Conservation (phyloP, 2,888 invertebrate species). For the Elgonia sp. region DNA sequence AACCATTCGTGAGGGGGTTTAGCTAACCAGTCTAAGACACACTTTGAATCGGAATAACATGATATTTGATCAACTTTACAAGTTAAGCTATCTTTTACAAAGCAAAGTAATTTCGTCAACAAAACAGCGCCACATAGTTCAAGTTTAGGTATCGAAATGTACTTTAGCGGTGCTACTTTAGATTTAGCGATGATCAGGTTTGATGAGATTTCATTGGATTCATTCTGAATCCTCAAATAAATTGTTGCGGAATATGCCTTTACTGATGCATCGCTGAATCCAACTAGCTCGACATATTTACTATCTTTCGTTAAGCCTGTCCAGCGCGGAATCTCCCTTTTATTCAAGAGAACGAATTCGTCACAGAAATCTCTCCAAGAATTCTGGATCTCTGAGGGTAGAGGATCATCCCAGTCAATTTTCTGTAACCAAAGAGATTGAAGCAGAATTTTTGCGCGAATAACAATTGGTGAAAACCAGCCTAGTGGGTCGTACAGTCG, state of each 20-base stretch:
- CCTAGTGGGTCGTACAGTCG: constrained; percentile 25
- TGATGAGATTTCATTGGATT: background rate
- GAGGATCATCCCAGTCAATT: constrained; percentile 14
- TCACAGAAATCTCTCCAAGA: background rate
- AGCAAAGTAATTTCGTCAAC: background rate
- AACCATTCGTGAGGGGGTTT: background rate
- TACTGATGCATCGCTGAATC: background rate
- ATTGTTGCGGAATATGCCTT: background rate
- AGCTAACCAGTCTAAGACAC: background rate
- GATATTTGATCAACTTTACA: background rate
- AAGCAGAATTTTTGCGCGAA: constrained; percentile 55
- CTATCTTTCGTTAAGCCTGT: background rate
- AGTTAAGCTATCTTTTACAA: background rate
- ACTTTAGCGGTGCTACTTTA: background rate
- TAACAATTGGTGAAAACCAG: constrained; percentile 7
- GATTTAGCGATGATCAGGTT: background rate
- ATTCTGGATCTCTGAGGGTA: background rate
- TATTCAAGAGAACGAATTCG: background rate
- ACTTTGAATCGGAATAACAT: background rate
- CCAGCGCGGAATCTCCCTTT: background rate
- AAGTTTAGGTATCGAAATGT: background rate
- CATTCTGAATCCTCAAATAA: background rate
- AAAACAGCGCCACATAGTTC: background rate
- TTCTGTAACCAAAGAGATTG: constrained; percentile 53
- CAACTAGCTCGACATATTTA: background rate